Conservation (phyloP, 2,113 vertebrate genomes). For the Chauna torquata region DNA sequence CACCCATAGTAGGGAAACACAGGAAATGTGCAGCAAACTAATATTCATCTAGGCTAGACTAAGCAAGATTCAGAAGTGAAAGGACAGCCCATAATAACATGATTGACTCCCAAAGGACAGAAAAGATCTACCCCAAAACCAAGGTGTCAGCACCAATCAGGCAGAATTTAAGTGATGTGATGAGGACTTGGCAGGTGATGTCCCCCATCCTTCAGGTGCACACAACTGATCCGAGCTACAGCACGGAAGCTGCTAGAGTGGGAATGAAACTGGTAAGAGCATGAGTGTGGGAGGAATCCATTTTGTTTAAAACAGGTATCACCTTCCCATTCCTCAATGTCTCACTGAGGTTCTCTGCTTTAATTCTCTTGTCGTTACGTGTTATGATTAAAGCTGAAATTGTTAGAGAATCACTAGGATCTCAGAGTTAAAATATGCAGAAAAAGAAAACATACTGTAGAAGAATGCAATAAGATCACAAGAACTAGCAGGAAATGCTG, state of each 20-base stretch:
- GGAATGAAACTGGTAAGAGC: neutral
- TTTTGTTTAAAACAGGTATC: slow-evolving; percentile 4
- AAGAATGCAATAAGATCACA: neutral
- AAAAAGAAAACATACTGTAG: neutral
- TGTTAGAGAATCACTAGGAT: neutral
- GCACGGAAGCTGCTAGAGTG: neutral
- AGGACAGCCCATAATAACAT: neutral
- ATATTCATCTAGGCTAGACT: neutral
- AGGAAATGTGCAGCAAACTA: neutral
- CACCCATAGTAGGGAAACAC: neutral
- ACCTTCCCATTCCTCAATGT: neutral
- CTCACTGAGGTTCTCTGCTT: neutral
- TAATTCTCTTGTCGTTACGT: neutral
- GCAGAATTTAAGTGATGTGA: fast-evolving
- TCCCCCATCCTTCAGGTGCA: neutral
- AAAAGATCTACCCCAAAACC: neutral
- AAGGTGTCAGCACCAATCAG: neutral
- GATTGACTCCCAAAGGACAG: neutral
- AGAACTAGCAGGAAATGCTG: neutral
- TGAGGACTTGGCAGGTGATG: neutral
- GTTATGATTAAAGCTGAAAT: neutral
- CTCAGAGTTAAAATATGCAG: neutral
- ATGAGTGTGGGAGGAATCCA: neutral
- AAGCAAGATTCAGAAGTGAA: neutral
- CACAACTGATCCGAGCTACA: neutral